A percentile compares a stretch with the other conserved stretches of the same genome.
Evolutionary conservation across 92 coral and sea anemone genomes (phyloP).

Genomic region (Zoanthus gigantus): DNA sequence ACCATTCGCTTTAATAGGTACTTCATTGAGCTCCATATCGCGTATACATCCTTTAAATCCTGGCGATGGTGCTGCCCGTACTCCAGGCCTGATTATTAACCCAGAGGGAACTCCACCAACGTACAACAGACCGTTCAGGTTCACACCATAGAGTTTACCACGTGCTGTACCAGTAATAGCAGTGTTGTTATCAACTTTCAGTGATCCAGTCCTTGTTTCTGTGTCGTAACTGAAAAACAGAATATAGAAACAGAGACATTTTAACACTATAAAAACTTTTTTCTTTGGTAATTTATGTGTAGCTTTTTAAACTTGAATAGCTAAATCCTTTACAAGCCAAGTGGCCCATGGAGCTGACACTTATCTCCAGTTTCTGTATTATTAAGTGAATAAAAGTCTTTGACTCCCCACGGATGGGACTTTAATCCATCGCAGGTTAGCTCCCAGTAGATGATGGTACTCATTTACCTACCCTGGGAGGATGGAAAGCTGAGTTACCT

Average conservation of each 20-base stretch:
- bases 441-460: too few species aligned
- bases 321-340: too few species aligned
- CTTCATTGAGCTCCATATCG: slow-evolving; percentile 87
- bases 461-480: too few species aligned
- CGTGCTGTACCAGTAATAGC: slow-evolving; percentile 38
- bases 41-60: slow-evolving; percentile 85
- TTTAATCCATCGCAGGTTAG: too few species aligned
- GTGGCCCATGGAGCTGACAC: too few species aligned
- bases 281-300: too few species aligned
- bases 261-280: too few species aligned
- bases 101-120: slow-evolving; percentile 83
- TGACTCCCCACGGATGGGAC: too few species aligned
- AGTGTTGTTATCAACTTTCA: slow-evolving; percentile 73
- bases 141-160: slow-evolving; percentile 73
- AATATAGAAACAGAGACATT: not conserved
- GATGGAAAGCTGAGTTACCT: too few species aligned
- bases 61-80: slow-evolving; percentile 66
- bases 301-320: too few species aligned
- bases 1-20: slow-evolving; percentile 78
- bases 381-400: too few species aligned
- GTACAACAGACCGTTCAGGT: slow-evolving; percentile 71
- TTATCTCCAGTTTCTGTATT: too few species aligned
- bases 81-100: slow-evolving; percentile 44
- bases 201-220: slow-evolving; percentile 66
- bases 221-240: slow-evolving; percentile 72